These are phyloP conservation scores for Rhagonycha fulva DNA, from an alignment of 2,888 invertebrate species.

Conservation along the genomic window DNA sequence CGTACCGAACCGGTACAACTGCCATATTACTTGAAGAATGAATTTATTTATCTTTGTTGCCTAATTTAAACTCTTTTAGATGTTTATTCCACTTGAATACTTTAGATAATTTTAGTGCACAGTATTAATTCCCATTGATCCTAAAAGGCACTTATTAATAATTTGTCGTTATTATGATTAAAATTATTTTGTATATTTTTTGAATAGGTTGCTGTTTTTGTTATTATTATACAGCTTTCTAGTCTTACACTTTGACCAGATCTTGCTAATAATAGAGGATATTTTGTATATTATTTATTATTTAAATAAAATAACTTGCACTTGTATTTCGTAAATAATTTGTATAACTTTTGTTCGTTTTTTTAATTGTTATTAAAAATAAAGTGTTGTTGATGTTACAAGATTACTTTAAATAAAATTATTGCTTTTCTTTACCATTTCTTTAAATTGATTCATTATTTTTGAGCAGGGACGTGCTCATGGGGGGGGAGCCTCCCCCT, in stretches of 20 bases:
- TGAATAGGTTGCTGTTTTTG: neutral
- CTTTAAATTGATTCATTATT: too few species aligned
- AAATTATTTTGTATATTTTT: neutral
- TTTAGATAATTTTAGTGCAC: neutral
- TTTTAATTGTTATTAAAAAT: slow-evolving; percentile 13
- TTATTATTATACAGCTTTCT: neutral
- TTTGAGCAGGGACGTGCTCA: too few species aligned
- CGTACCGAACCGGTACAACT: neutral
- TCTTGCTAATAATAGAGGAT: neutral
- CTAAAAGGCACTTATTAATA: neutral
- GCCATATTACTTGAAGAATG: neutral
- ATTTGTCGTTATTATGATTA: neutral
- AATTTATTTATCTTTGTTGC: neutral
- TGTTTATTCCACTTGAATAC: neutral
- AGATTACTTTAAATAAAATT: slow-evolving; percentile 18
- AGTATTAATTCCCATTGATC: neutral
- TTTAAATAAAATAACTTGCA: neutral
- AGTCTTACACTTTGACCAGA: neutral
- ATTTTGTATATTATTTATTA: neutral
- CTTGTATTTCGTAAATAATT: neutral
- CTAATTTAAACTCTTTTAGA: neutral
- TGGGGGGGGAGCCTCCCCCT: too few species aligned
- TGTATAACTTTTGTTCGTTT: neutral
- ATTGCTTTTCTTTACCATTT: slow-evolving; percentile 7
- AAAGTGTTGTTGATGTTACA: slow-evolving; percentile 21